Conservation (phyloP, 2,113 vertebrate species). For the Heterotilapia buettikoferi region DNA sequence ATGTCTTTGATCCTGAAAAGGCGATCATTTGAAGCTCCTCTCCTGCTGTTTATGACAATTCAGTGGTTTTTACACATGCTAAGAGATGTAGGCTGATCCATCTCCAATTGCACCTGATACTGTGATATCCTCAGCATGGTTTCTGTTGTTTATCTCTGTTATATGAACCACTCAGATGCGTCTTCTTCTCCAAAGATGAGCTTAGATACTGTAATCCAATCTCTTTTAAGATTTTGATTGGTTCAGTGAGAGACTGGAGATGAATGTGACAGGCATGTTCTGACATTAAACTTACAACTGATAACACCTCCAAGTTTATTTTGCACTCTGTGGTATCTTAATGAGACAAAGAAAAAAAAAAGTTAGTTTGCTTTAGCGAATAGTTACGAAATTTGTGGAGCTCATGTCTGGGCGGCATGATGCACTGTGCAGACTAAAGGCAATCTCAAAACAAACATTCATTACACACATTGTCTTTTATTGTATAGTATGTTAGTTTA, state of each 20-base stretch:
- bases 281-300: neutral
- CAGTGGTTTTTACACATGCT: neutral
- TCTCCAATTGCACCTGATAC: neutral
- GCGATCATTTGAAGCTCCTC: neutral
- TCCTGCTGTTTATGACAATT: neutral
- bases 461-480: neutral
- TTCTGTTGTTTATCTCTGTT: neutral
- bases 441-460: neutral
- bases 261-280: neutral
- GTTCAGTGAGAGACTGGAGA: neutral
- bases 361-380: neutral
- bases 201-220: neutral
- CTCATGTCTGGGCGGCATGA: neutral
- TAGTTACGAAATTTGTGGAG: neutral
- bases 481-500: neutral
- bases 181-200: neutral
- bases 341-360: neutral
- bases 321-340: neutral
- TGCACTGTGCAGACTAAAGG: neutral
- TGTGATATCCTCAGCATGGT: neutral
- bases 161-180: neutral
- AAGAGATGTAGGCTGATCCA: neutral
- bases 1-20: neutral
- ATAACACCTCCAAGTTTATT: neutral
- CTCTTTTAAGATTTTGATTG: neutral